Evolutionary conservation across 2,888 invertebrate species (phyloP), one percentile per base, ranked within the genome.

Genomic region (Carcina quercana): DNA sequence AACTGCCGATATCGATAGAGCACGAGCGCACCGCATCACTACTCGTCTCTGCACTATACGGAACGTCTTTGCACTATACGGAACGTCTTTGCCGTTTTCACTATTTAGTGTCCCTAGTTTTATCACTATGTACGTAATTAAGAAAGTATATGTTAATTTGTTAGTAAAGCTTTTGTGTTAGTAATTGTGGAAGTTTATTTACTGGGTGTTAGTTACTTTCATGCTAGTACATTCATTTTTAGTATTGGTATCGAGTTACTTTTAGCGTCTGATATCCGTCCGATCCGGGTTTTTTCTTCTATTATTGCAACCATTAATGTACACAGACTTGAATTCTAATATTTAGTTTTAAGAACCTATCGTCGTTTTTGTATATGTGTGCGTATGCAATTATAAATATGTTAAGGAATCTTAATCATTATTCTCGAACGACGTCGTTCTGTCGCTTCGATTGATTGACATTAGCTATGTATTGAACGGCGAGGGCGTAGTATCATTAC

Each of bases 71-170:
- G 68, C 67, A 69, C 64, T 62, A 52, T 54, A 14, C 21, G 30
- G 64, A 71, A 43, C 62, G 74, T 78, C 68, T 71, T 61, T 68
- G 68, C 67, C 70, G 65, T 62, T 52, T 54, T 50, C 48, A 56
- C 65, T 22, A 67, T 63, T 60, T 59, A 64, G 36, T 45, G 58
- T 63, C 58, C 53, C 47, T 49, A 53, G 35, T 17, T 5, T 17
- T 43, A 35, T 28, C 35, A 30, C 27, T 30, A 24, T 20, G 17
- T 11, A 27, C 11, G n/a, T 20, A n/a, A n/a, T n/a, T n/a, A n/a
- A n/a, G n/a, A n/a, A 15, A 30, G 25, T 28, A 24, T 30, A 37
- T 31, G 38, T 50, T 50, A 55, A 49, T 50, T 46, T 42, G 35
- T 22, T 38, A 15, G 34, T 13, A 19, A 21, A 15, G 20, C 17